These are phyloP conservation scores for Ceratosolen fusciceps DNA, from an alignment of 1,140 invertebrate genomes.

Conservation along the genomic window DNA sequence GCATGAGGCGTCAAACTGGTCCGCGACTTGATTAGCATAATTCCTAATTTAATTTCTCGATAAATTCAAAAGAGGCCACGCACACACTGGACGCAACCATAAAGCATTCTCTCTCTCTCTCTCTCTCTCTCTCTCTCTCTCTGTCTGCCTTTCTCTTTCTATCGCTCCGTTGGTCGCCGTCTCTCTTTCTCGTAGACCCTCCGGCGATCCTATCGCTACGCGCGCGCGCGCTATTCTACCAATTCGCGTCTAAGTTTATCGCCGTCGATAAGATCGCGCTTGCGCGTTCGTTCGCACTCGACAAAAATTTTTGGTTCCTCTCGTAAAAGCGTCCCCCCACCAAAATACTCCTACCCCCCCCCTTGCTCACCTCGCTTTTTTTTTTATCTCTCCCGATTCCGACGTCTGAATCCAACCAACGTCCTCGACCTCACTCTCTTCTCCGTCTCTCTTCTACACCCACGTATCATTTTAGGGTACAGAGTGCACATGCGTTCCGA, in stretches of 20 bases:
- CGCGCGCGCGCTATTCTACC: constrained; percentile 40
- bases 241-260: constrained; percentile 51
- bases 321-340: constrained; percentile 22
- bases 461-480: not conserved
- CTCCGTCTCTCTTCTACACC: not conserved
- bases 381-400: not conserved
- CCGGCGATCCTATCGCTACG: constrained; percentile 29
- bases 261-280: constrained; percentile 39
- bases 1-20: constrained; percentile 33
- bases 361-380: not conserved
- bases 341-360: not conserved
- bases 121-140: too few species aligned
- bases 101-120: constrained; percentile 2
- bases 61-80: constrained; percentile 40
- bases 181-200: not conserved
- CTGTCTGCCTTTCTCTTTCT: too few species aligned
- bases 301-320: constrained; percentile 26
- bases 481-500: not conserved
- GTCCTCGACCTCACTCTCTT: not conserved
- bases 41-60: constrained; percentile 51
- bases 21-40: constrained; percentile 45
- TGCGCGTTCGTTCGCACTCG: not conserved
- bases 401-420: not conserved
- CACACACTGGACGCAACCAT: constrained; percentile 8
- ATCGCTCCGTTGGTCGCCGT: too few species aligned